Conservation (phyloP, 1,140 invertebrate genomes). For the Drosophila miranda region DNA sequence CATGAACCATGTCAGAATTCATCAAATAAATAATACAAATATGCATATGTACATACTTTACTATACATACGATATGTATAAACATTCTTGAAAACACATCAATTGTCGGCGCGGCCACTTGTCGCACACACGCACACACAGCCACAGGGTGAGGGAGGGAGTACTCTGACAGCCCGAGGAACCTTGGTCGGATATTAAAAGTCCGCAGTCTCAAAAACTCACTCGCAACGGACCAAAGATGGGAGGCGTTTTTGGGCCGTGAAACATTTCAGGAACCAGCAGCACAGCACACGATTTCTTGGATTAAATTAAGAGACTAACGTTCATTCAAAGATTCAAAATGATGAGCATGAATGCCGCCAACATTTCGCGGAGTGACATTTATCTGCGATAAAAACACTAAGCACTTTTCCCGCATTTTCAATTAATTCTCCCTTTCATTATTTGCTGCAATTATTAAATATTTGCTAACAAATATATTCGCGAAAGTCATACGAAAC, state of each 20-base stretch:
- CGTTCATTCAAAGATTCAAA: no score
- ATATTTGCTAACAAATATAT: no score
- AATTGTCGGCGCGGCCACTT: conserved; percentile 18
- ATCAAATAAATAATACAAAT: conserved; percentile 25
- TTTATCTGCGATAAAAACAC: no score
- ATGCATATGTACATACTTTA: not conserved
- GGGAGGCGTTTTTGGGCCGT: conserved; percentile 18
- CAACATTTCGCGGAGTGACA: no score
- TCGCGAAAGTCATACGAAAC: no score
- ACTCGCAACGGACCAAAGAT: conserved; percentile 32
- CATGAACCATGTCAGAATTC: conserved; percentile 22
- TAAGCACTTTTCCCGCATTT: no score
- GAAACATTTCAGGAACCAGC: conserved; percentile 32
- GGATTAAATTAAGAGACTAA: no score
- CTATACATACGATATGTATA: conserved; percentile 2
- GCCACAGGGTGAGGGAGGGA: no score
- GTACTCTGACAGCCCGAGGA: not conserved
- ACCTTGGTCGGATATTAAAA: conserved; percentile 37
- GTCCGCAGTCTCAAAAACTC: conserved; percentile 20
- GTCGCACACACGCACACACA: conserved; percentile 5
- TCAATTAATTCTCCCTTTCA: no score
- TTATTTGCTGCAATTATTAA: no score
- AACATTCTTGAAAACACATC: conserved; percentile 22
- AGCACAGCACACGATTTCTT: not conserved
- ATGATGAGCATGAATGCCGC: no score